A percentile compares a stretch with the other conserved stretches of the same genome.
Conservation (phyloP, 2,113 vertebrate species). For the Pedionomus torquatus region DNA sequence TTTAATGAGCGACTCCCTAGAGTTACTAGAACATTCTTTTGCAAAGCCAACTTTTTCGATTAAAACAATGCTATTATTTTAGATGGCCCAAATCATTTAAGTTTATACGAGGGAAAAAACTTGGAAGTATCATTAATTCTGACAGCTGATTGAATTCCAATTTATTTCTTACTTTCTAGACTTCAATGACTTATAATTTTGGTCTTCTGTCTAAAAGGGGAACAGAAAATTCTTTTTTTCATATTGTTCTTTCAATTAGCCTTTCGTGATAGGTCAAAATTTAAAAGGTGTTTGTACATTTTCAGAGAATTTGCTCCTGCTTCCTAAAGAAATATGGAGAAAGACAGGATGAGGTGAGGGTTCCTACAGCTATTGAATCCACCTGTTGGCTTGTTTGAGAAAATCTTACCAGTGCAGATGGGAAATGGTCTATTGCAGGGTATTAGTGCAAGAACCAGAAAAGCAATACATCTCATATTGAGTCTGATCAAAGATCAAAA, state of each 20-base stretch:
- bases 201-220: constrained; percentile 27
- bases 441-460: neutral
- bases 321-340: neutral
- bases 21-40: neutral
- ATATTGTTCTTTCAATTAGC: constrained; percentile 59
- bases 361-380: neutral
- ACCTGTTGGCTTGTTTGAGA: constrained; percentile 13
- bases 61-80: neutral
- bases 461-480: neutral
- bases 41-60: neutral
- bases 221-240: constrained; percentile 56
- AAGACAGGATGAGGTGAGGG: neutral
- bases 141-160: constrained; percentile 57
- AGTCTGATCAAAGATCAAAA: neutral
- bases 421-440: neutral
- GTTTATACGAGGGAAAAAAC: neutral
- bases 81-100: neutral
- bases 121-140: constrained; percentile 48
- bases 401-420: neutral
- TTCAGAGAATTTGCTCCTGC: constrained; percentile 33
- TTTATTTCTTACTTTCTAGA: constrained; percentile 48
- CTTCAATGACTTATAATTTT: constrained; percentile 59
- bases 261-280: constrained; percentile 57
- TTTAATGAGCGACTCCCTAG: neutral
- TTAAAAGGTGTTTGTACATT: constrained; percentile 50